A percentile compares a stretch with the other conserved stretches of the same genome.
phyloP scores from a whole-genome alignment of 2,888 invertebrate species.

The Lasioglossum figueresi region DNA sequence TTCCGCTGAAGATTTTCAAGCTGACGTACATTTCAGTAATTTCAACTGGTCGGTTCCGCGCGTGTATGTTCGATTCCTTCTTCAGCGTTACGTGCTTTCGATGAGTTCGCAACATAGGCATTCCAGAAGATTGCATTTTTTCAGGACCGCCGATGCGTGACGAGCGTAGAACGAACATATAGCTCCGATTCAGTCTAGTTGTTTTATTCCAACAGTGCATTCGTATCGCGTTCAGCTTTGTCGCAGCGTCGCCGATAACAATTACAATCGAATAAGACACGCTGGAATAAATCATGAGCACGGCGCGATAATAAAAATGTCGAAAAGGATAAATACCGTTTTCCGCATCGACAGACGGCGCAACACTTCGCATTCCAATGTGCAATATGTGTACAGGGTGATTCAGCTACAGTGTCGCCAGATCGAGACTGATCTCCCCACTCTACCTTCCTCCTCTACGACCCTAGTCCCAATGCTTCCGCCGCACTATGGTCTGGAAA shows the following conservation, averaged over 20 bases:
- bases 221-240: conserved; percentile 12
- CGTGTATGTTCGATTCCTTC: conserved; percentile 9
- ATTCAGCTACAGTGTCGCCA: neutral
- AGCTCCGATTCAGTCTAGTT: conserved; percentile 1
- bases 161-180: conserved; percentile 31
- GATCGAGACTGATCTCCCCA: too few species aligned
- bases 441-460: too few species aligned
- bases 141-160: conserved; percentile 46
- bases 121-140: conserved; percentile 57
- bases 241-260: neutral
- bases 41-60: conserved; percentile 13
- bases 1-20: conserved; percentile 2
- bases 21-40: neutral
- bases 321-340: neutral
- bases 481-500: too few species aligned
- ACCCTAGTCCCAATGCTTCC: too few species aligned
- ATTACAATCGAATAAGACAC: neutral
- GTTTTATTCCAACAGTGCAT: conserved; percentile 29
- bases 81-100: conserved; percentile 21
- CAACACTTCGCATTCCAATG: neutral
- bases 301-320: neutral
- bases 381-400: neutral
- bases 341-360: neutral
- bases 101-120: conserved; percentile 38
- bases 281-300: conserved; percentile 22